These are phyloP conservation scores for Rousettus leschenaultii DNA, from an alignment of 2,113 vertebrate species.

Conservation along the genomic window DNA sequence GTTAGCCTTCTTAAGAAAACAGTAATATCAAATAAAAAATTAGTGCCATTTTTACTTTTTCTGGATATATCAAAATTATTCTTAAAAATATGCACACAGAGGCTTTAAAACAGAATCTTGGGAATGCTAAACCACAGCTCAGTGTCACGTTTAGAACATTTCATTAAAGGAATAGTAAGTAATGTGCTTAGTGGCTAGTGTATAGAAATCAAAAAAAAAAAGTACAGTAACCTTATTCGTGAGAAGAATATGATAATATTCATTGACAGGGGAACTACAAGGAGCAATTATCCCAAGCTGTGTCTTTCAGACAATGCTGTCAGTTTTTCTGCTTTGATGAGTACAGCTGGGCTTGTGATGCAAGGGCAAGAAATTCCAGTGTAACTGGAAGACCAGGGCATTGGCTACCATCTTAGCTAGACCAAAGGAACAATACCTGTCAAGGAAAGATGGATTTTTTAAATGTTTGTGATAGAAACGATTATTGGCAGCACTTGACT, in stretches of 20 bases:
- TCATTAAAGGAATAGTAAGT: slow-evolving; percentile 61
- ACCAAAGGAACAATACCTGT: slow-evolving; percentile 2
- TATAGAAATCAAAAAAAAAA: slow-evolving; percentile 63
- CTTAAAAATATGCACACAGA: neutral
- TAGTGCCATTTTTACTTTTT: slow-evolving; percentile 18
- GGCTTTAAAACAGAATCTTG: slow-evolving; percentile 36
- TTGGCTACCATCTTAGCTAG: slow-evolving; percentile 64
- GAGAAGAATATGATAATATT: slow-evolving; percentile 76
- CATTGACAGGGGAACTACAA: slow-evolving; percentile 73
- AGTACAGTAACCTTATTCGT: slow-evolving; percentile 70
- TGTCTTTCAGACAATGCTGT: slow-evolving; percentile 81
- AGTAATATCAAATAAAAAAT: slow-evolving; percentile 33
- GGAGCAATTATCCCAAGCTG: slow-evolving; percentile 79
- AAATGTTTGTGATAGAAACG: slow-evolving; percentile 34
- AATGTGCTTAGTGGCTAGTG: slow-evolving; percentile 47
- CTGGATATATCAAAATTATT: neutral
- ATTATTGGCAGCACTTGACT: neutral
- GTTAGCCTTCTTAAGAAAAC: slow-evolving; percentile 3
- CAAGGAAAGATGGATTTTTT: slow-evolving; percentile 53
- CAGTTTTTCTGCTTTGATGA: slow-evolving; percentile 81
- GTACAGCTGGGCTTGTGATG: slow-evolving; percentile 75
- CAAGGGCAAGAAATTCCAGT: slow-evolving; percentile 74
- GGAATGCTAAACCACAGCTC: slow-evolving; percentile 38
- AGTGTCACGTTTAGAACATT: slow-evolving; percentile 35
- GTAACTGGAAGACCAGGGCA: slow-evolving; percentile 45